Percentiles rank a stretch among this genome's conserved stretches.
phyloP scores from a whole-genome alignment of 1,140 invertebrate genomes.

The Lineus longissimus region DNA sequence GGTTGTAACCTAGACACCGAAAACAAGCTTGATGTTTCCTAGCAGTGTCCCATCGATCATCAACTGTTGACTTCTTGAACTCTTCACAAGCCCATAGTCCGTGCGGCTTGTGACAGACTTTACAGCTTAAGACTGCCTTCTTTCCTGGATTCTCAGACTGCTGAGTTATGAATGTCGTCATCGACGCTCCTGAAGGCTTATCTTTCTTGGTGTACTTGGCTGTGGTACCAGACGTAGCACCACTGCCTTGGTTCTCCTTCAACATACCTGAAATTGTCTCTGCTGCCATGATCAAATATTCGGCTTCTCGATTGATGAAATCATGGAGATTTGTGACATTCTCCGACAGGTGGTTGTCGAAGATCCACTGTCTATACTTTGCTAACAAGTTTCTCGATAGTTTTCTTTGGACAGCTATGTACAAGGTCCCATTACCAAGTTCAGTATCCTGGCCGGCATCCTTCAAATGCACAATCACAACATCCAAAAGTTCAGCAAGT shows the following conservation, averaged over 20 bases:
- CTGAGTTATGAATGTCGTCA: too few species aligned
- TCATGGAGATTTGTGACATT: neutral
- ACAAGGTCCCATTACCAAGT: neutral
- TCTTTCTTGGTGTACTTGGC: neutral
- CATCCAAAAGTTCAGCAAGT: conserved; percentile 9
- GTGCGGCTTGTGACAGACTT: neutral
- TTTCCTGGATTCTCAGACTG: too few species aligned
- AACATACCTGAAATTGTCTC: neutral
- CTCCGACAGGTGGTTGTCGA: neutral
- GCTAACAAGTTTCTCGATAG: neutral
- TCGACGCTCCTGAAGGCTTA: neutral
- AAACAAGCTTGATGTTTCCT: neutral
- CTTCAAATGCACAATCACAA: neutral
- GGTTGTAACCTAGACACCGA: neutral
- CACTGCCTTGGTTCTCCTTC: too few species aligned
- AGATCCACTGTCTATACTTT: neutral
- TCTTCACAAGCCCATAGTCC: neutral
- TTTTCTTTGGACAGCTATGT: neutral
- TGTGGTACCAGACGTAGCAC: neutral
- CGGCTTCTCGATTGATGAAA: neutral
- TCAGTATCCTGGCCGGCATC: neutral
- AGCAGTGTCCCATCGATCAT: neutral
- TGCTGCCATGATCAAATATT: neutral
- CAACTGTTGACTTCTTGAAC: neutral
- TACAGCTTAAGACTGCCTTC: neutral